These are phyloP conservation scores for Alloplasta piceator DNA, from an alignment of 2,888 invertebrate species.

Conservation along the genomic window DNA sequence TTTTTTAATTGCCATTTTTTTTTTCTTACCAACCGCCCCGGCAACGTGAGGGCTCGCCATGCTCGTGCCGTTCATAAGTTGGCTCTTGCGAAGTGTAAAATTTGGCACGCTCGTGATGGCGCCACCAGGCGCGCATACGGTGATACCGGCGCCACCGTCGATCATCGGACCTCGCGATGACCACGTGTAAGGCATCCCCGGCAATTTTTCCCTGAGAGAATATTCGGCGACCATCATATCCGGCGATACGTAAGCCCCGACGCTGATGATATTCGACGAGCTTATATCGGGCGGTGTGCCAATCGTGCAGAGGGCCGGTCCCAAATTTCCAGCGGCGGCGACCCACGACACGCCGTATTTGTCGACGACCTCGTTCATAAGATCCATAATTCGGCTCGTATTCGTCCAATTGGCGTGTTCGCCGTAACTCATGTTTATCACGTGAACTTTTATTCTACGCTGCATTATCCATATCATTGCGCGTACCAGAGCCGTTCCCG, in stretches of 20 bases:
- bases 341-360: conserved; percentile 97
- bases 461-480: conserved; percentile 95
- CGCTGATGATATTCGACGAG: conserved; percentile 93
- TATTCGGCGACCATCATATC: conserved; percentile 99
- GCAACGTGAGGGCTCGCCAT: conserved; percentile 99
- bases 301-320: conserved; percentile 96
- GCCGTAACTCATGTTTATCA: conserved; percentile 99
- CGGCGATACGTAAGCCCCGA: conserved; percentile 98
- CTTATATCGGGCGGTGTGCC: conserved; percentile 95
- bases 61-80: conserved; percentile 98
- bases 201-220: conserved; percentile 92
- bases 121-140: conserved; percentile 96
- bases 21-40: conserved; percentile 90
- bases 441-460: conserved; percentile 88
- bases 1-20: too few species aligned
- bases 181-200: conserved; percentile 96
- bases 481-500: conserved; percentile 95
- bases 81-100: conserved; percentile 93
- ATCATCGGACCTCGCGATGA: conserved; percentile 93
- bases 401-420: conserved; percentile 97
- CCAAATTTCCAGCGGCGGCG: conserved; percentile 96
- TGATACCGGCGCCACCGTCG: conserved; percentile 95
- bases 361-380: conserved; percentile 94
- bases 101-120: conserved; percentile 96
- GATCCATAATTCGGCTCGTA: conserved; percentile 92